Conservation (phyloP, 2,888 invertebrate species). For the Xestia sexstrigata region DNA sequence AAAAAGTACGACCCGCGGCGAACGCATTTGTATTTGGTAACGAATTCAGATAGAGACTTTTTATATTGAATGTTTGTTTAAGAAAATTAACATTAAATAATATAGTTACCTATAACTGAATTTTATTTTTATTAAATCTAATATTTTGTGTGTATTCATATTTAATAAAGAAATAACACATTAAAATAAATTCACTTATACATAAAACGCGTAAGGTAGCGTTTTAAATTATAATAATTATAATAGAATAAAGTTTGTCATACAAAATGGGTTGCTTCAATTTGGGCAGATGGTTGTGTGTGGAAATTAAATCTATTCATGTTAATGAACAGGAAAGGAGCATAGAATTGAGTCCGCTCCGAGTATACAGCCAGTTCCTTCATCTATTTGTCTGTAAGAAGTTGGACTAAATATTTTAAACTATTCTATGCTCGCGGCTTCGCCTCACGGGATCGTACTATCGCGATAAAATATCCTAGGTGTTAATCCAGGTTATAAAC, state of each 20-base stretch:
- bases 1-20: conserved; percentile 81
- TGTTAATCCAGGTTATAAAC: no score
- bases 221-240: conserved; percentile 56
- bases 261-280: conserved; percentile 45
- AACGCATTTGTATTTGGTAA: conserved; percentile 70
- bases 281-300: conserved; percentile 60
- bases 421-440: no score
- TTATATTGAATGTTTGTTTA: conserved; percentile 66
- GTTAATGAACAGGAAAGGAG: conserved; percentile 63
- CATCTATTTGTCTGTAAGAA: conserved; percentile 29
- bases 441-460: no score
- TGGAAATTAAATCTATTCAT: conserved; percentile 65
- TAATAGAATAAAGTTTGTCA: conserved; percentile 49
- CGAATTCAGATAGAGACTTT: conserved; percentile 66
- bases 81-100: conserved; percentile 69
- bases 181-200: conserved; percentile 57
- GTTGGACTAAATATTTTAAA: conserved; percentile 6
- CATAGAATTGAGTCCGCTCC: conserved; percentile 48
- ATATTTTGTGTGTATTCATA: conserved; percentile 47
- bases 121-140: conserved; percentile 57
- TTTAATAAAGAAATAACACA: conserved; percentile 62
- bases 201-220: conserved; percentile 49
- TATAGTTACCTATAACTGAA: conserved; percentile 64
- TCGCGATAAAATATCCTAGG: no score
- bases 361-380: conserved; percentile 39